These are phyloP conservation scores for Nestor notabilis DNA, from an alignment of 2,113 vertebrate species.

Conservation along the genomic window DNA sequence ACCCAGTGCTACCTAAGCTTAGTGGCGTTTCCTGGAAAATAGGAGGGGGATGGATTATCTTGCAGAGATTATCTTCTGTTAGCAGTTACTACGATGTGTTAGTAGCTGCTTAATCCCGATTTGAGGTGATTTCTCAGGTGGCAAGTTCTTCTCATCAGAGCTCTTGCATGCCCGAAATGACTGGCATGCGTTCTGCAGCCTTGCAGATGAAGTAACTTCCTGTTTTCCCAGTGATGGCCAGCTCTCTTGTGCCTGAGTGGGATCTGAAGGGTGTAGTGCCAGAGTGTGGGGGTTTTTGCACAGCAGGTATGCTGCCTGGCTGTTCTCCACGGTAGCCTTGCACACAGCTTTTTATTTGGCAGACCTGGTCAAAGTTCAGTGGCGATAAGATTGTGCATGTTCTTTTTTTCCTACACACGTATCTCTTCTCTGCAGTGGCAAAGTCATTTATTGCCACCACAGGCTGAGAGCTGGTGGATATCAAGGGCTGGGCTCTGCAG, in stretches of 20 bases:
- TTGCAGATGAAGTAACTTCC: neutral
- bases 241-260: neutral
- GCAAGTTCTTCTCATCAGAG: neutral
- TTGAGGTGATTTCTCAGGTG: neutral
- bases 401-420: neutral
- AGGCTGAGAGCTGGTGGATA: neutral
- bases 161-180: neutral
- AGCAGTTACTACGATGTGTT: neutral
- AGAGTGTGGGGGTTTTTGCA: neutral
- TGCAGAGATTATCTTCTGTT: neutral
- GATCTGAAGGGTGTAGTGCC: neutral
- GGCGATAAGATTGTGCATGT: neutral
- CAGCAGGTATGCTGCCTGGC: constrained; percentile 32
- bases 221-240: neutral
- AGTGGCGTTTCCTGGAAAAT: neutral
- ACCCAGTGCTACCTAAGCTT: neutral
- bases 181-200: neutral
- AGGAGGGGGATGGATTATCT: neutral
- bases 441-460: neutral
- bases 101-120: neutral
- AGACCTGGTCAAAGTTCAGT: constrained; percentile 44
- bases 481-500: neutral
- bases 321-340: neutral
- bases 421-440: neutral
- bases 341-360: neutral